Evolutionary conservation across 2,113 vertebrate species (phyloP), one percentile per base, ranked within the genome.

Genomic region (Carassius auratus): DNA sequence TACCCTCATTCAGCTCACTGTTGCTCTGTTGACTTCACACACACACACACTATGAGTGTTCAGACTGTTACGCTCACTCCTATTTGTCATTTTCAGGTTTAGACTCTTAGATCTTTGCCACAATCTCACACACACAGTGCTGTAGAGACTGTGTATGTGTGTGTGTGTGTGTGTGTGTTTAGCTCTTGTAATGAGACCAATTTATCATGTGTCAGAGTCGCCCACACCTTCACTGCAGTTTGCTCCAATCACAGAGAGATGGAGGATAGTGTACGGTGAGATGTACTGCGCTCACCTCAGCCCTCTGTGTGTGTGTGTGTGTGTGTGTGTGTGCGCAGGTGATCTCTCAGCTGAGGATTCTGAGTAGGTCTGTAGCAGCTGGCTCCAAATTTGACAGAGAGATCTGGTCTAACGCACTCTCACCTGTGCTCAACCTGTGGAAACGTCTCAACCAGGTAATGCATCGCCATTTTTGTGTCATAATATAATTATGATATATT

Each of bases 321-420:
- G 26, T 79, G 55, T 83, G 85, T 79, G 55, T 83, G 85, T 85
- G 75, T 86, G 75, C 79, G 26, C 89, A 99, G 98, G 97, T 99
- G 12, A 98, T 99, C 94, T 98, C 97, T 78, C 96, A 99, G 84
- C 95, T 99, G 88, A 95, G 96, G 85, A 94, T 98, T 83, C 91
- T 99, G 85, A 97, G 96, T 89, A 96, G 96, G 83, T 96, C 96
- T 1, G 94, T 97, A 61, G 95, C 96, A 50, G 94, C 97, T 38
- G 97, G 96, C 76, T 96, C 95, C 88, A 99, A 97, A 93, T 99
- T 99, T 86, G 97, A 99, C 90, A 94, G 98, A 91, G 97, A 99
- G 92, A 93, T 99, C 84, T 99, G 98, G 98, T 96, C 96, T 8
- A 95, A 94, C 86, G 97, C 97, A 76, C 96, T 99, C 76, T 98